Base-by-base conservation (phyloP, 2,797 vertebrate genomes). In the Labeo calbasu region DNA sequence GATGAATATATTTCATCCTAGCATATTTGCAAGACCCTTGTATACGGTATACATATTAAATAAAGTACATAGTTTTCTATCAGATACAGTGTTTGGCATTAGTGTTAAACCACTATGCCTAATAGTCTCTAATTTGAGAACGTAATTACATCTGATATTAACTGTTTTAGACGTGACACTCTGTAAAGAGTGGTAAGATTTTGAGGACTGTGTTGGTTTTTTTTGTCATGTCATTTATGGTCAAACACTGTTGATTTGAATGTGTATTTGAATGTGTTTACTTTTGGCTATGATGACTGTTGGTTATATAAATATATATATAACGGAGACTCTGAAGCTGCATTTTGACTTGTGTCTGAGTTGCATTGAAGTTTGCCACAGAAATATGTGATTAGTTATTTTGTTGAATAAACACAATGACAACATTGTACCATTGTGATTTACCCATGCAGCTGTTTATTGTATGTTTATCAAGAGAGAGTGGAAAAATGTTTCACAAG, bases 61-160 rank as follows among this genome's bases (percentile, higher is more conserved):
- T 92, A 89, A 92, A 91, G 91, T 90, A 88, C 88, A 63, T 92
- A 91, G 88, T 92, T 94, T 95, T 94, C 85, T 92, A 92, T 90
- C 80, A 84, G 79, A 87, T 87, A 65, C 63, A 10, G 14, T 65
- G 82, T 90, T 91, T 91, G 70, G 55, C 77, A 78, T 55, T 65
- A 23, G 63, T 83, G 68, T 40, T 81, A 46, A 77, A 76, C 50
- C 77, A 84, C 78, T 82, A 84, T 77, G 84, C 68, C 59, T 83
- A 68, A 79, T 69, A 84, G 70, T 83, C 59, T 87, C 65, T 79
- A 77, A 76, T 40, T 51, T 82, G 43, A 81, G 11, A 81, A 78
- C 40, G 61, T 13, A 2, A 36, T 55, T 36, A 14, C 2, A 57
- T 59, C 73, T 77, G 32, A 46, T 59, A 82, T 63, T 73, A 82